Conservation (phyloP, 2,113 vertebrate species). For the Elgaria multicarinata region DNA sequence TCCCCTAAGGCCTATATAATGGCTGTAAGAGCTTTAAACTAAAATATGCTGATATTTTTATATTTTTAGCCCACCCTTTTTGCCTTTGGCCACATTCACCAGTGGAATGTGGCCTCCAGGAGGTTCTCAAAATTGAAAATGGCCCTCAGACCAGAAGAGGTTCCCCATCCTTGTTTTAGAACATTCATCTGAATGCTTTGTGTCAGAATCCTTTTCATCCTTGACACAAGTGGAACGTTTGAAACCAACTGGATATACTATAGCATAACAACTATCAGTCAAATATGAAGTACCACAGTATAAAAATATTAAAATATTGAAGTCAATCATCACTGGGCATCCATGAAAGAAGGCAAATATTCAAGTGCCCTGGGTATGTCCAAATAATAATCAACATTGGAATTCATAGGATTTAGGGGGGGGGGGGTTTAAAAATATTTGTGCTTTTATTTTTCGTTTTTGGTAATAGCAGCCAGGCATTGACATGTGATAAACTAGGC, state of each 20-base stretch:
- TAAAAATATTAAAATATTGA: background rate
- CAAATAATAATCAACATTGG: background rate
- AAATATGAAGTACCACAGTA: background rate
- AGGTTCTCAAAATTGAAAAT: too few species aligned
- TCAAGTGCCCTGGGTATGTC: too few species aligned
- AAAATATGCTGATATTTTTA: too few species aligned
- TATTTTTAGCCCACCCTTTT: too few species aligned
- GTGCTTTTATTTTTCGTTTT: background rate
- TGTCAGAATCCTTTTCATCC: background rate
- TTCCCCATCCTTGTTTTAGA: background rate
- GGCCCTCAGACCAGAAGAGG: too few species aligned
- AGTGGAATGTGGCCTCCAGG: too few species aligned
- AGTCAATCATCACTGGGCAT: background rate
- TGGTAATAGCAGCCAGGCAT: background rate
- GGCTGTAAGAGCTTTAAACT: too few species aligned
- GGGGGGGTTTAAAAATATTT: too few species aligned
- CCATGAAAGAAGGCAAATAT: too few species aligned
- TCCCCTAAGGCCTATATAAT: too few species aligned
- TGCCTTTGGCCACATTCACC: too few species aligned
- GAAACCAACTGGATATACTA: too few species aligned
- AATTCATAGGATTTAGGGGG: background rate
- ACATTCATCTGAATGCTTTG: background rate
- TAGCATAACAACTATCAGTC: background rate
- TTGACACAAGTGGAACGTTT: background rate
- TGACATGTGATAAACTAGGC: background rate